Conservation (phyloP, 2,797 vertebrate genomes). For the Thamnophis elegans region DNA sequence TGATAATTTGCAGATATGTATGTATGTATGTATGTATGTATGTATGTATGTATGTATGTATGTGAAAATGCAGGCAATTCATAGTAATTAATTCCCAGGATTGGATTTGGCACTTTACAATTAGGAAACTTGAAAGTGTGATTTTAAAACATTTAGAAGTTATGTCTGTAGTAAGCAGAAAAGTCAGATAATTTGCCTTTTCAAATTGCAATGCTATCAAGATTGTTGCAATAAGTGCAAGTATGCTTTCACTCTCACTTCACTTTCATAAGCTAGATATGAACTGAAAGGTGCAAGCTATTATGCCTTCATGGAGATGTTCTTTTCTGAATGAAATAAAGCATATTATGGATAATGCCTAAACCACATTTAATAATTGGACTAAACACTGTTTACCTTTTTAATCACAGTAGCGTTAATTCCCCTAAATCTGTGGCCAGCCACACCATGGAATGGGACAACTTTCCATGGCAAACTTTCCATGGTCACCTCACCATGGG, state of each 20-base stretch:
- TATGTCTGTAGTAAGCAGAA: neutral
- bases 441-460: neutral
- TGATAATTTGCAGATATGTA: neutral
- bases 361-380: neutral
- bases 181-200: neutral
- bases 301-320: neutral
- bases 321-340: neutral
- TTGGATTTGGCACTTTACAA: neutral
- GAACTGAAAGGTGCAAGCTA: neutral
- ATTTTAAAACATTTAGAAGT: neutral
- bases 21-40: too few species aligned
- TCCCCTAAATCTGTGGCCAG: neutral
- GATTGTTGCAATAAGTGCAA: neutral
- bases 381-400: neutral
- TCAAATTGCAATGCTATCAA: neutral
- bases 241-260: neutral
- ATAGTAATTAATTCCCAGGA: neutral
- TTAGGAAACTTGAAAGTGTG: too few species aligned
- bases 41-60: too few species aligned
- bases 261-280: neutral
- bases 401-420: neutral
- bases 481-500: too few species aligned
- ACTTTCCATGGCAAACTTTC: neutral
- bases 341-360: neutral
- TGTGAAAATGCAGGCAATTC: neutral